A percentile compares a stretch with the other conserved stretches of the same genome.
Conservation (phyloP, 37 sponge, comb jelly and placozoan species). For the Axinella damicornis region DNA sequence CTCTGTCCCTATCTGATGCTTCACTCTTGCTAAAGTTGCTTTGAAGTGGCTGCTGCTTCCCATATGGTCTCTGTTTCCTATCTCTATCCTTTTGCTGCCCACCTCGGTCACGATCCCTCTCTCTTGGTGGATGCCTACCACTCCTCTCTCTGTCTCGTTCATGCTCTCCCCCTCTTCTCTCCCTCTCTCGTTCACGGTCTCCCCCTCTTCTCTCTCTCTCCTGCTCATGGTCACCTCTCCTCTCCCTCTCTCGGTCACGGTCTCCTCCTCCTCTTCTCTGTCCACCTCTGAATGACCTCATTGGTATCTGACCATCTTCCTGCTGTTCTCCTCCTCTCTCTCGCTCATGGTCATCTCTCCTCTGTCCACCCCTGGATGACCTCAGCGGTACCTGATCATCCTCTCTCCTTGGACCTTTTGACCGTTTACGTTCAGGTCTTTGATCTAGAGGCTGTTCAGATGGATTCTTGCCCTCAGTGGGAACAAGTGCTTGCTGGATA, state of each 20-base stretch:
- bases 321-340: slow-evolving; percentile 27
- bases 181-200: not conserved
- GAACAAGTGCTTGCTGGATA: no score
- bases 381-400: no score
- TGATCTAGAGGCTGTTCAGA: no score
- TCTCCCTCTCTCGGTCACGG: slow-evolving; percentile 10
- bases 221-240: not conserved
- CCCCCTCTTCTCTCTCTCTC: slow-evolving; percentile 29
- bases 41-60: not conserved
- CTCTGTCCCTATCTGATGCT: not conserved
- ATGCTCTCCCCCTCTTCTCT: slow-evolving; percentile 5
- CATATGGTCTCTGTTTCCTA: not conserved
- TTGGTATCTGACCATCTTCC: not conserved
- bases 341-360: not conserved
- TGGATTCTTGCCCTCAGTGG: no score
- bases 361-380: not conserved
- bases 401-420: no score
- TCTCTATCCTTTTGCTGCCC: not conserved
- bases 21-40: not conserved
- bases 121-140: not conserved
- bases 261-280: no score
- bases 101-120: not conserved
- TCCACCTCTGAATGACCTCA: not conserved
- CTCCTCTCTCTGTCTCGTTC: not conserved
- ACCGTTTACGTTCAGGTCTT: no score